phyloP scores from a whole-genome alignment of 35 echinoderm and acorn worm species.

The Ophiothrix spiculata region DNA sequence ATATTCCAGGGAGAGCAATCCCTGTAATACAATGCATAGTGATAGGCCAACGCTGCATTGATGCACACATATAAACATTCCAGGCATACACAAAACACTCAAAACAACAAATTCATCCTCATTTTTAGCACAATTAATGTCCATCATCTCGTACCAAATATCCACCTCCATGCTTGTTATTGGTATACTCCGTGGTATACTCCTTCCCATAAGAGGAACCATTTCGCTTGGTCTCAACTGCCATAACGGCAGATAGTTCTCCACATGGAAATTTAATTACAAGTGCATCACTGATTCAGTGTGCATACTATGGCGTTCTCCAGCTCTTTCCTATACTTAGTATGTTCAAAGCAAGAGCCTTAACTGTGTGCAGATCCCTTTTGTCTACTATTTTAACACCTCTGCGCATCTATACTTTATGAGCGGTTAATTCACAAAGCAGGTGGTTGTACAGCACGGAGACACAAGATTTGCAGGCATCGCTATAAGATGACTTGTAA shows the following conservation, averaged over 20 bases:
- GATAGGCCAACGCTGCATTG: not conserved
- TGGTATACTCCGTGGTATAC: not conserved
- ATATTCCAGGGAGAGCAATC: not conserved
- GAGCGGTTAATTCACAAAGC: not conserved
- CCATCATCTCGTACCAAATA: not conserved
- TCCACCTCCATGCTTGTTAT: not conserved
- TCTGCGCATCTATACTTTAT: not conserved
- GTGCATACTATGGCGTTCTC: no score
- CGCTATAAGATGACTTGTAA: not conserved
- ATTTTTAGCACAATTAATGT: not conserved
- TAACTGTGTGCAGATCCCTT: not conserved
- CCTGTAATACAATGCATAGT: not conserved
- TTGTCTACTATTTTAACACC: not conserved
- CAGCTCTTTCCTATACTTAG: not conserved
- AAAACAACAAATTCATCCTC: not conserved
- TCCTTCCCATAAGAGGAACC: not conserved
- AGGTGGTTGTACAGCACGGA: not conserved
- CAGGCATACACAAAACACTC: not conserved
- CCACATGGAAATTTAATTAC: slow-evolving; percentile 5
- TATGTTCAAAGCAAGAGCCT: not conserved
- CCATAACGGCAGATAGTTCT: slow-evolving; percentile 6
- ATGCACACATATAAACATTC: not conserved
- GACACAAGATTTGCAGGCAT: not conserved
- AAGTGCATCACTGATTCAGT: slow-evolving; percentile 1
- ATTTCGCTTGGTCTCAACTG: not conserved